Evolutionary conservation across 2,113 vertebrate genomes (phyloP), one percentile per base, ranked within the genome.

Genomic region (Rutilus rutilus): DNA sequence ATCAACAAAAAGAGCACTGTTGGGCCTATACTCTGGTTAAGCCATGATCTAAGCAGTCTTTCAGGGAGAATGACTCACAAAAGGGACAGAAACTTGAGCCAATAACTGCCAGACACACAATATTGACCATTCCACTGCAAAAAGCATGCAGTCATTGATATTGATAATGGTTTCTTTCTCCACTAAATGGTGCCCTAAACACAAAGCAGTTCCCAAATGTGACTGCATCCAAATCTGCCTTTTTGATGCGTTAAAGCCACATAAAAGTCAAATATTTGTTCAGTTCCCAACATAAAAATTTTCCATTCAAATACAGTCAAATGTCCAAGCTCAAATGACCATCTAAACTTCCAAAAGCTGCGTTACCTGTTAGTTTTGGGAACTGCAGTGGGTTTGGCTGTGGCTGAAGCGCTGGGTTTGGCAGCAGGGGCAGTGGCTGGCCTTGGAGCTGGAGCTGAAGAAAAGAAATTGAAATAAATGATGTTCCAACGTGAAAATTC

Each of bases 301-400:
- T 54, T 77, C 42, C 15, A 54, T 73, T 86, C 15, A 80, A 67
- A 86, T 82, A 21, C 52, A 78, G 64, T 88, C 27, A 89, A 85
- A 85, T 77, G 45, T 75, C 65, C 85, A 59, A 79, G 84, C 86
- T 89, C 82, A 50, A 77, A 39, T 7, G 8, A 52, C 23, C 6
- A 71, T 39, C 15, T 21, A 47, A 19, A 11, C 30, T 2, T 33
- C 47, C 7, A 21, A 33, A 15, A 86, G 4, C 50, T 10, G 21
- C 1, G 78, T 85, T 91, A 96, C 95, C 94, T 95, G 88, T 90
- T 77, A 33, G 91, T 87, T 91, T 92, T 95, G 83, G 91, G 73
- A 80, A 71, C 11, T 0, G 90, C 23, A 1, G 86, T 90, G 74
- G 91, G 25, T 89, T 90, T 94, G 30, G 91, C 42, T 33, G 81